Conservation (phyloP, 2,888 invertebrate species). For the Melangyna quadrimaculata region DNA sequence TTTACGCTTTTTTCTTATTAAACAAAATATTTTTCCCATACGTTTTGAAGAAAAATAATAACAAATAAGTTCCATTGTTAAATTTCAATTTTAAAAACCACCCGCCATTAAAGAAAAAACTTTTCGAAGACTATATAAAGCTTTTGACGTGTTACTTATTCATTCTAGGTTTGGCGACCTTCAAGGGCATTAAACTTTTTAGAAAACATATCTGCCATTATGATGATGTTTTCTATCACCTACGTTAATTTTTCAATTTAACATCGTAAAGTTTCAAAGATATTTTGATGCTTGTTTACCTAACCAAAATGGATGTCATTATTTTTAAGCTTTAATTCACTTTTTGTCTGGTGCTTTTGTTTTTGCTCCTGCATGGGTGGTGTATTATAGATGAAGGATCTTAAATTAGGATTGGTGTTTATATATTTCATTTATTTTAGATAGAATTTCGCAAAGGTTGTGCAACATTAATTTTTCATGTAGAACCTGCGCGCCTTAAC, state of each 20-base stretch:
- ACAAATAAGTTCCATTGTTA: neutral
- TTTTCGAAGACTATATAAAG: neutral
- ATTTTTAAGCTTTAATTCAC: neutral
- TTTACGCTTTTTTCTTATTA: too few species aligned
- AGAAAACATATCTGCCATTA: neutral
- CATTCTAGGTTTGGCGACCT: neutral
- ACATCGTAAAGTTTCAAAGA: neutral
- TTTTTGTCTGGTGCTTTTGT: neutral
- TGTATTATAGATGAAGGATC: neutral
- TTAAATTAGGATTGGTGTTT: neutral
- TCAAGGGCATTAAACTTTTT: neutral
- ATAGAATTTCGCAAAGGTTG: neutral
- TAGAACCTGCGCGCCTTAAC: too few species aligned
- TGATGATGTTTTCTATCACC: neutral
- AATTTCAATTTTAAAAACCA: neutral
- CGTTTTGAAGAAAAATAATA: too few species aligned
- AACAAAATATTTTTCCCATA: neutral
- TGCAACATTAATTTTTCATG: too few species aligned
- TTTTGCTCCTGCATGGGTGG: neutral
- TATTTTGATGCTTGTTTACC: neutral
- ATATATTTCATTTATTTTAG: neutral
- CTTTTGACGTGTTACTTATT: neutral
- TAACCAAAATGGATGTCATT: neutral
- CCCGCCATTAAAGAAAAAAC: neutral
- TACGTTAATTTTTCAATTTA: neutral